Evolutionary conservation across 2,888 invertebrate genomes (phyloP), one percentile per base, ranked within the genome.

Genomic region (Dascillus cervinus): DNA sequence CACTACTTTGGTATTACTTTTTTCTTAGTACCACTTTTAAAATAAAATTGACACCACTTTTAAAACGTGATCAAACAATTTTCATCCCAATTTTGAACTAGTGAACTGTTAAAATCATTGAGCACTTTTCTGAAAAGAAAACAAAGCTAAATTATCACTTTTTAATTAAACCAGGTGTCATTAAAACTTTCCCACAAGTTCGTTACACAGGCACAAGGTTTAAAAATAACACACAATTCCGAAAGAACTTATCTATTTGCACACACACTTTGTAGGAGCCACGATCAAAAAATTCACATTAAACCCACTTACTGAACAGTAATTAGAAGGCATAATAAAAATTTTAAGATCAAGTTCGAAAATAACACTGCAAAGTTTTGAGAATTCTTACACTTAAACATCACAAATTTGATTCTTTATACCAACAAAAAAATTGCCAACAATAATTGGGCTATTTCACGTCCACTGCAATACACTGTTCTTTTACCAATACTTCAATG

Each of bases 211-310:
- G 13, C 35, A 35, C 35, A 22, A 31, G 30, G 35, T 34, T 22
- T 31, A 22, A 30, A 35, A 35, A 19, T 22, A 26, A 26, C 9
- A 37, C 34, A 29, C 34, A 37, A 21, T 10, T 43, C 40, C 39
- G 43, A 30, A 43, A 43, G 41, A 43, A 43, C 43, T 43, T 41
- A 43, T 43, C 43, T 43, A 43, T 43, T 43, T 17, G 41, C 36
- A 40, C 4, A 41, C 40, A 43, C 36, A 33, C 33, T 33, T 37
- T 29, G 13, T 25, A 20, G 21, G 26, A 30, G n/a, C n/a, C 33
- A 37, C 26, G 22, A 34, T 30, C 37, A 28, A 27, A 32, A 37
- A 28, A 32, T 37, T 20, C 13, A 25, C 20, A 27, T 37, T 20
- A 27, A 31, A 13, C 20, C n/a, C n/a, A n/a, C n/a, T n/a, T n/a